phyloP scores from a whole-genome alignment of 2,888 invertebrate genomes.

The Nymphalis polychloros region DNA sequence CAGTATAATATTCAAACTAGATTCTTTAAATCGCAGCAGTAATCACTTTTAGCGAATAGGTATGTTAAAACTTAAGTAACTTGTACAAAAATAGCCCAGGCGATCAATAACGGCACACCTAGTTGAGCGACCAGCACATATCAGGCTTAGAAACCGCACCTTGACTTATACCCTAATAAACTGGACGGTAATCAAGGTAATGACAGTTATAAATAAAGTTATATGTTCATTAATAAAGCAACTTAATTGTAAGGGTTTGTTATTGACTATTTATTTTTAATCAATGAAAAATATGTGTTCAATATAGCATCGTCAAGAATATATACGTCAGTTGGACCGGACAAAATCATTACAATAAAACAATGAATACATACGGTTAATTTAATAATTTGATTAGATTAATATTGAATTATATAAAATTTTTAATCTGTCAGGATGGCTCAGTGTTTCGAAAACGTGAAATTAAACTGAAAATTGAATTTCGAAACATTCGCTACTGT shows the following conservation, averaged over 20 bases:
- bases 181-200: slow-evolving; percentile 20
- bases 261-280: neutral
- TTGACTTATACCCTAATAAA: slow-evolving; percentile 22
- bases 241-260: neutral
- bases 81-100: slow-evolving; percentile 29
- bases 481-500: too few species aligned
- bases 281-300: too few species aligned
- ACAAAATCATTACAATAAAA: too few species aligned
- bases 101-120: slow-evolving; percentile 36
- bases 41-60: neutral
- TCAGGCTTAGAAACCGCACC: slow-evolving; percentile 27
- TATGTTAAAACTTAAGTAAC: slow-evolving; percentile 22
- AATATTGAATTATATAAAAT: too few species aligned
- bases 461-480: too few species aligned
- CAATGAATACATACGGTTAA: too few species aligned
- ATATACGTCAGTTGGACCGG: too few species aligned
- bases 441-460: too few species aligned
- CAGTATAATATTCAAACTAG: neutral
- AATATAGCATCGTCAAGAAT: too few species aligned
- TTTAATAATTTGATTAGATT: too few species aligned
- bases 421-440: too few species aligned
- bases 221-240: neutral
- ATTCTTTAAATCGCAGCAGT: too few species aligned
- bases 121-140: slow-evolving; percentile 25
- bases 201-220: neutral